Conservation (phyloP, 1,140 invertebrate genomes). For the Melitaea cinxia region DNA sequence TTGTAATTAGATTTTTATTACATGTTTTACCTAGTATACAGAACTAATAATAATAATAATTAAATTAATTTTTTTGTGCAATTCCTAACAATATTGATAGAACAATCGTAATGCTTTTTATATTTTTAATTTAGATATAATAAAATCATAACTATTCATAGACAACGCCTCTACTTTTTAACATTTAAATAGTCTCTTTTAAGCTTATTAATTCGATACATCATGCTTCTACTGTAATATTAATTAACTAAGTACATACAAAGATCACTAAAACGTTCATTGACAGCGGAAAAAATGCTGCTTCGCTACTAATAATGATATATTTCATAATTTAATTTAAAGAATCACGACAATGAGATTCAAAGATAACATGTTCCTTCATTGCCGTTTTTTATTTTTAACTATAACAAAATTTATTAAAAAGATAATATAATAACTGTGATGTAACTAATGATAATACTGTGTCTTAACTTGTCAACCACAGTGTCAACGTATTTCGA, state of each 20-base stretch:
- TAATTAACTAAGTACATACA: background rate
- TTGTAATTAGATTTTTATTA: slow-evolving; percentile 27
- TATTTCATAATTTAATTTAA: background rate
- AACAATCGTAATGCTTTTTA: slow-evolving; percentile 59
- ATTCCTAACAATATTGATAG: slow-evolving; percentile 45
- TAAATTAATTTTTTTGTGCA: background rate
- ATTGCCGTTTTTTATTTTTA: too few species aligned
- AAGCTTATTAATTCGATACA: slow-evolving; percentile 62
- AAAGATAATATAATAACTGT: too few species aligned
- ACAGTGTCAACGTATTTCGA: too few species aligned
- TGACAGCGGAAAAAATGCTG: slow-evolving; percentile 2
- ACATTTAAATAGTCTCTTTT: slow-evolving; percentile 36
- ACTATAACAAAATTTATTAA: too few species aligned
- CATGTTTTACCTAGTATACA: background rate
- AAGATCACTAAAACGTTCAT: slow-evolving; percentile 31
- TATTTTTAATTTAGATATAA: slow-evolving; percentile 35
- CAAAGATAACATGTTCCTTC: too few species aligned
- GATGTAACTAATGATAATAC: too few species aligned
- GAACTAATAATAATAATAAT: too few species aligned
- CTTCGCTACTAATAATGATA: slow-evolving; percentile 53
- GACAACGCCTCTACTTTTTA: slow-evolving; percentile 2
- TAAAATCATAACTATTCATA: slow-evolving; percentile 26
- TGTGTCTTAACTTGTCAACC: too few species aligned
- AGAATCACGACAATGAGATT: background rate
- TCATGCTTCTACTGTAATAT: slow-evolving; percentile 47